phyloP scores from a whole-genome alignment of 2,797 vertebrate species.

The Sphaeramia orbicularis region DNA sequence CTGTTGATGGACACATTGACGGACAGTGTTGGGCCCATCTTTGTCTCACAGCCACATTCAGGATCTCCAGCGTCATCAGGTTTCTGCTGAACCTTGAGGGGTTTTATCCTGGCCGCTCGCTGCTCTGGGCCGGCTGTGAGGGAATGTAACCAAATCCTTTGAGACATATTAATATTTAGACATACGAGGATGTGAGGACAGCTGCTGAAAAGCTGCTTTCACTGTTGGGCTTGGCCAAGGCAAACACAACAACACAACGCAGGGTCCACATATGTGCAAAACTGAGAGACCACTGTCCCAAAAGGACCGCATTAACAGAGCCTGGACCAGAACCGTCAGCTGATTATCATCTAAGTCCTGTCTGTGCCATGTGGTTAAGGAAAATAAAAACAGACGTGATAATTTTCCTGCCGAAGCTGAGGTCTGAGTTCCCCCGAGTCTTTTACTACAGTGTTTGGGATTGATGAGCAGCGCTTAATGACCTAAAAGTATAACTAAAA shows the following conservation, averaged over 20 bases:
- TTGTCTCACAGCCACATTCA: slow-evolving; percentile 57
- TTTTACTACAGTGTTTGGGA: slow-evolving; percentile 17
- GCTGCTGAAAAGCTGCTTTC: slow-evolving; percentile 59
- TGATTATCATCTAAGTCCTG: slow-evolving; percentile 29
- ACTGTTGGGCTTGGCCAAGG: slow-evolving; percentile 46
- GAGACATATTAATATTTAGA: slow-evolving; percentile 61
- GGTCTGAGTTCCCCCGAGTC: background rate
- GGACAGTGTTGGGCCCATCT: slow-evolving; percentile 37
- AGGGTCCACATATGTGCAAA: slow-evolving; percentile 38
- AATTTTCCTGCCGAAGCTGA: slow-evolving; percentile 1
- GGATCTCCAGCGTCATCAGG: slow-evolving; percentile 38
- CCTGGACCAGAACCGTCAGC: too few relatives aligned
- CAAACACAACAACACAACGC: slow-evolving; percentile 65
- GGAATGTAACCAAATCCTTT: slow-evolving; percentile 54
- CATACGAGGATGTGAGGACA: slow-evolving; percentile 57
- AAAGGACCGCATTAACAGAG: too few relatives aligned
- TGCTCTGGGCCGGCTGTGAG: slow-evolving; percentile 37
- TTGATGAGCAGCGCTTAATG: slow-evolving; percentile 8
- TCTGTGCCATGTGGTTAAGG: slow-evolving; percentile 9
- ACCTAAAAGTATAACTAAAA: slow-evolving; percentile 55
- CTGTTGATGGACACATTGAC: too few relatives aligned
- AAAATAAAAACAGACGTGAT: slow-evolving; percentile 2
- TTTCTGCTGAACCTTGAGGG: slow-evolving; percentile 58
- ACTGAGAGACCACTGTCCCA: too few relatives aligned
- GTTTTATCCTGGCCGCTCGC: slow-evolving; percentile 25